Evolutionary conservation across 2,113 vertebrate genomes (phyloP).

Genomic region (Ranitomeya imitator): DNA sequence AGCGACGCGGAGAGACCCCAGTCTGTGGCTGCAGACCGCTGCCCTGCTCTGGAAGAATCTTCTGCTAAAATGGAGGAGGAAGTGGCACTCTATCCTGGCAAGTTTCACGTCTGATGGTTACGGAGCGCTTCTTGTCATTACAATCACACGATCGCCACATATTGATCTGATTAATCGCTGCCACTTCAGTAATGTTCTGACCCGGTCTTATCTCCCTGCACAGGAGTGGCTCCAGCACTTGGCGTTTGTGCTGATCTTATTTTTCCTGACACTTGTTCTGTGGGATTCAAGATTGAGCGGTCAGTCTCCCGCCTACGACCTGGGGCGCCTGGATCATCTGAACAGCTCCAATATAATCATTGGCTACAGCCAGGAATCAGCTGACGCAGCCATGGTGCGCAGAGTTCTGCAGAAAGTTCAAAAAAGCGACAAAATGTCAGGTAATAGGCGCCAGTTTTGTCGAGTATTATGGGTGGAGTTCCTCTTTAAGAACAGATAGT

Average conservation of each 20-base stretch:
- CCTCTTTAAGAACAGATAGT: too few relatives aligned
- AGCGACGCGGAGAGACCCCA: neutral
- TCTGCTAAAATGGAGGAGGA: conserved; percentile 38
- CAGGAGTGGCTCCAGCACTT: conserved; percentile 10
- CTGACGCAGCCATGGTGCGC: neutral
- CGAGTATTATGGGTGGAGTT: too few relatives aligned
- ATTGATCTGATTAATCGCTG: too few relatives aligned
- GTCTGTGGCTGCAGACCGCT: conserved; percentile 11
- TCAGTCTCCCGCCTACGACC: neutral
- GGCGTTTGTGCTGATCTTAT: neutral
- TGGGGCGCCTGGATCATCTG: neutral
- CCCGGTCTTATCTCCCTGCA: neutral
- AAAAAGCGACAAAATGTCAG: neutral
- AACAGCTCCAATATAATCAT: neutral
- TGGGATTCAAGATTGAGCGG: neutral
- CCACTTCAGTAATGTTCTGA: too few relatives aligned
- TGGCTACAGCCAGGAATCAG: neutral
- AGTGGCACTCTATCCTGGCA: conserved; percentile 19
- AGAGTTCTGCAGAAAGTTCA: neutral
- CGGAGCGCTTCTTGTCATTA: too few relatives aligned
- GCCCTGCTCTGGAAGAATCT: conserved; percentile 35
- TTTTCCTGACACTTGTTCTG: neutral
- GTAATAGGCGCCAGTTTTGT: neutral
- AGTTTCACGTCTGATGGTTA: neutral
- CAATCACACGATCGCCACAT: too few relatives aligned